phyloP scores from a whole-genome alignment of 2,113 vertebrate genomes.

The Ifrita kowaldi region DNA sequence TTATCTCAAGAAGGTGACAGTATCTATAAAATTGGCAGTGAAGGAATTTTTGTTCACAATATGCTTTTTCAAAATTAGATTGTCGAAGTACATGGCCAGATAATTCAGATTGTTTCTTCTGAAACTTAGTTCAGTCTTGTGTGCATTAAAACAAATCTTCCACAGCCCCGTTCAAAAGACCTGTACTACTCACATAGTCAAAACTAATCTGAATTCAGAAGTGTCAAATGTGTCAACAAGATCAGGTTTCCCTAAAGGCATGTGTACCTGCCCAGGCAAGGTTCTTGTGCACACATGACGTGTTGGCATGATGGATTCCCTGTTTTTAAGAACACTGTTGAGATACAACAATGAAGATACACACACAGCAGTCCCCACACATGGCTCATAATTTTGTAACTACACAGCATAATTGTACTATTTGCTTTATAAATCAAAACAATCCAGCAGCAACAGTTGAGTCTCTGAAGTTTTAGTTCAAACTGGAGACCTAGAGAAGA shows the following conservation, averaged over 20 bases:
- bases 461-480: not conserved
- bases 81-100: not conserved
- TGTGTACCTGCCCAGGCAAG: rapidly evolving
- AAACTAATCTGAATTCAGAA: not conserved
- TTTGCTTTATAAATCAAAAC: not conserved
- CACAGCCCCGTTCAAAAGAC: not conserved
- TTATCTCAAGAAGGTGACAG: not conserved
- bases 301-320: rapidly evolving
- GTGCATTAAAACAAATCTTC: not conserved
- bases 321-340: not conserved
- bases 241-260: not conserved
- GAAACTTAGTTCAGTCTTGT: not conserved
- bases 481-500: not conserved
- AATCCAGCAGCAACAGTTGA: not conserved
- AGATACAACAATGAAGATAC: not conserved
- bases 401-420: not conserved
- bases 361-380: not conserved
- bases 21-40: not conserved
- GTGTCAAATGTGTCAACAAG: not conserved
- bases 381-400: not conserved
- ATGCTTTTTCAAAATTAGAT: not conserved
- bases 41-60: not conserved
- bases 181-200: not conserved
- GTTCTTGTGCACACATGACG: rapidly evolving
- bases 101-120: not conserved